These are phyloP conservation scores for Oreochromis niloticus DNA, from an alignment of 2,113 vertebrate species.

Conservation along the genomic window DNA sequence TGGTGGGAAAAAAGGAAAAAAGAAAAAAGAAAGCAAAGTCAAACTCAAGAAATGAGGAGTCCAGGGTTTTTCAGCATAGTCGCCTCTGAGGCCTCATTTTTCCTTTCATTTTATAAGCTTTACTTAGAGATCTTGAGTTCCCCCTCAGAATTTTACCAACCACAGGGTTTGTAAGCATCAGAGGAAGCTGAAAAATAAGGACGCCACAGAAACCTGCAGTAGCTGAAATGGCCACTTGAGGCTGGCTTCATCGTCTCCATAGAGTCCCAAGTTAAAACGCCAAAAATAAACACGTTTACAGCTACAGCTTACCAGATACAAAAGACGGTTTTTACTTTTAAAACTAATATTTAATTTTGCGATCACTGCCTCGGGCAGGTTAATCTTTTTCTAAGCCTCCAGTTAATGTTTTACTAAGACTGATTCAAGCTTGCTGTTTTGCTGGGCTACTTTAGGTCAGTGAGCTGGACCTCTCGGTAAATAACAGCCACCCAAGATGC, in stretches of 20 bases:
- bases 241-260: neutral
- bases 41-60: neutral
- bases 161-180: neutral
- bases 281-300: neutral
- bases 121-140: neutral
- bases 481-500: neutral
- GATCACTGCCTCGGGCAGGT: neutral
- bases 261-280: neutral
- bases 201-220: neutral
- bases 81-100: neutral
- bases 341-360: neutral
- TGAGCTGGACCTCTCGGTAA: neutral
- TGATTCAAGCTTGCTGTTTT: neutral
- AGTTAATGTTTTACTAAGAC: neutral
- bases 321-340: neutral
- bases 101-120: neutral
- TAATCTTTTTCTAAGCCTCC: neutral
- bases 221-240: neutral
- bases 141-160: neutral
- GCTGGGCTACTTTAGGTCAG: too few species aligned
- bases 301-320: too few species aligned
- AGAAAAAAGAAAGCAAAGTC: neutral
- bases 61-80: neutral
- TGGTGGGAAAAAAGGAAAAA: slow-evolving; percentile 24
- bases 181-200: neutral